A percentile compares a stretch with the other conserved stretches of the same genome.
Conservation (phyloP, 2,888 invertebrate species). For the Barypeithes pellucidus region DNA sequence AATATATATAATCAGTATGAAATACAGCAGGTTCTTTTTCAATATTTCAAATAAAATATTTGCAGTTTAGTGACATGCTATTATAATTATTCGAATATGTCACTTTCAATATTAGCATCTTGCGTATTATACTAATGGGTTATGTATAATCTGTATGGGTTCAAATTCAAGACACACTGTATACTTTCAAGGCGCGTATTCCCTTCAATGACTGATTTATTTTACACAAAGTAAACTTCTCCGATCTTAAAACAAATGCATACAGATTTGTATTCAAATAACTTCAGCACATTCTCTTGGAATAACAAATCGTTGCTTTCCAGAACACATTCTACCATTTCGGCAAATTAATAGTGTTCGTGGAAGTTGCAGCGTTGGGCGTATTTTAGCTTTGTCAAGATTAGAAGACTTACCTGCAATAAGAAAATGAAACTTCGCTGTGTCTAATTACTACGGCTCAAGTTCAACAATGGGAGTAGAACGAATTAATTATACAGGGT, state of each 20-base stretch:
- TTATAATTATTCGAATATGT: too few species aligned
- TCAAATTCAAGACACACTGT: neutral
- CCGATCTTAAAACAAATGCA: constrained; percentile 8
- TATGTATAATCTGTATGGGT: too few species aligned
- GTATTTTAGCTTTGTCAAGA: constrained; percentile 22
- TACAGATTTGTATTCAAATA: constrained; percentile 12
- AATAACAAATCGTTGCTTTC: constrained; percentile 19
- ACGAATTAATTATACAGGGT: too few species aligned
- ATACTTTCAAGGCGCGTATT: neutral
- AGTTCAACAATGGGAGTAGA: neutral
- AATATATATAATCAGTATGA: too few species aligned
- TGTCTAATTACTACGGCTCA: neutral
- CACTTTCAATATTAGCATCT: too few species aligned
- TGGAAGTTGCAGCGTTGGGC: constrained; percentile 15
- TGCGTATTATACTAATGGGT: too few species aligned
- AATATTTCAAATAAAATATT: too few species aligned
- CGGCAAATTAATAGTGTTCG: constrained; percentile 17
- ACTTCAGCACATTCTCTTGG: constrained; percentile 7
- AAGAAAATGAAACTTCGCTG: constrained; percentile 2
- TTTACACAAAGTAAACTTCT: constrained; percentile 1
- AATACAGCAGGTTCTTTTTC: too few species aligned
- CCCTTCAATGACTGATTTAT: constrained; percentile 7
- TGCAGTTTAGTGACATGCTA: too few species aligned
- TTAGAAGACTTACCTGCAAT: constrained; percentile 15
- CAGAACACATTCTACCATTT: constrained; percentile 21